These are phyloP conservation scores for Daktulosphaira vitifoliae DNA, from an alignment of 1,140 invertebrate species.

Conservation along the genomic window DNA sequence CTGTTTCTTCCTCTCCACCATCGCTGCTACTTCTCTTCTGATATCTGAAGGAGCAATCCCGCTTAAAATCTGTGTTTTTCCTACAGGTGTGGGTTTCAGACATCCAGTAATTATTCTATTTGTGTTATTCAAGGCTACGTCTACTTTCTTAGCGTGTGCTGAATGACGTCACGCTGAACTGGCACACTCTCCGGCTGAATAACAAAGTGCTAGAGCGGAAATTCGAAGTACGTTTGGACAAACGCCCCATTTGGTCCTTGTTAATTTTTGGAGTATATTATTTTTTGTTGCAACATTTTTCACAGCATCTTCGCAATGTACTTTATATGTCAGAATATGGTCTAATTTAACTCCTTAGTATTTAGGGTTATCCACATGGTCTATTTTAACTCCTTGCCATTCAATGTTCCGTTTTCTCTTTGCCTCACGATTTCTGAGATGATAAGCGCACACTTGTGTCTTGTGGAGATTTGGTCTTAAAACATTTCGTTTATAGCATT, in stretches of 20 bases:
- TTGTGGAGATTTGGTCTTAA: conserved; percentile 5
- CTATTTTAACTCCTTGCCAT: background rate
- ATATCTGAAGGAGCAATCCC: conserved; percentile 15
- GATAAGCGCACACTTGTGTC: background rate
- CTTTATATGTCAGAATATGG: too few relatives aligned
- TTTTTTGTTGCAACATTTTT: too few relatives aligned
- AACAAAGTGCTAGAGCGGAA: background rate
- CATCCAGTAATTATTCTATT: conserved; percentile 15
- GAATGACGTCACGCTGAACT: too few relatives aligned
- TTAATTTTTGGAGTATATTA: too few relatives aligned
- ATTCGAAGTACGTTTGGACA: background rate
- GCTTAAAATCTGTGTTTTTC: background rate
- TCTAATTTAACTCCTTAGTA: background rate
- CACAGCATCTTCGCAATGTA: too few relatives aligned
- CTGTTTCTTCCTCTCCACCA: background rate
- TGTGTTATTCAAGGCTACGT: conserved; percentile 19
- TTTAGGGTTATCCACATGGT: background rate
- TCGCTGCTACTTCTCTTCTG: background rate
- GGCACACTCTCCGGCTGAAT: too few relatives aligned
- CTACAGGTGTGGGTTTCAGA: conserved; percentile 9
- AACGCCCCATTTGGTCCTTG: background rate
- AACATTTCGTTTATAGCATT: background rate
- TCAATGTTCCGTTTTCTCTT: conserved; percentile 9
- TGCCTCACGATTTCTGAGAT: conserved; percentile 15
- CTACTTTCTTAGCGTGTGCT: conserved; percentile 16